phyloP scores from a whole-genome alignment of 2,113 vertebrate genomes.

The Anolis carolinensis region DNA sequence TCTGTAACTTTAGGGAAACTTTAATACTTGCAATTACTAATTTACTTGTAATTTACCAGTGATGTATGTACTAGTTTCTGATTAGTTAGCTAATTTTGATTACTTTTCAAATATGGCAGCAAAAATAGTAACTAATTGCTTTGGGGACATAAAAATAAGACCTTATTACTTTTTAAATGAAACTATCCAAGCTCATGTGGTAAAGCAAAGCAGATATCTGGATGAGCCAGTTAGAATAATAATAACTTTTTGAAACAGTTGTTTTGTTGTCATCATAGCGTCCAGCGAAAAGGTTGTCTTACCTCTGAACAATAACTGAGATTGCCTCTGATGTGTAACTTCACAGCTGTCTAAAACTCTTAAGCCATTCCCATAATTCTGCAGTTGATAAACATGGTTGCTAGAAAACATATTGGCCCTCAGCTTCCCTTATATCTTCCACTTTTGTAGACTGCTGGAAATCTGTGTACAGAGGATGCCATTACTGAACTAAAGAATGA shows the following conservation, averaged over 20 bases:
- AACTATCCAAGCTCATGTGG: too few species aligned
- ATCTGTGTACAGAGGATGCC: not conserved
- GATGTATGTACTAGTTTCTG: too few species aligned
- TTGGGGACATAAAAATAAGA: too few species aligned
- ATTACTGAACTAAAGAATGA: not conserved
- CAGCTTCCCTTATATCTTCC: not conserved
- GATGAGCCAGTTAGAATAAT: not conserved
- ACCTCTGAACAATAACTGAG: not conserved
- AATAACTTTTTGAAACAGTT: not conserved
- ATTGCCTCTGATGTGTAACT: not conserved
- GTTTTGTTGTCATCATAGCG: not conserved
- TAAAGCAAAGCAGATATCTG: not conserved
- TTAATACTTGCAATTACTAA: too few species aligned
- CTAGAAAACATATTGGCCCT: not conserved
- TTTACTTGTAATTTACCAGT: too few species aligned
- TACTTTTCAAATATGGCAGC: not conserved
- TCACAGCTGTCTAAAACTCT: not conserved
- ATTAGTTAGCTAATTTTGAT: too few species aligned
- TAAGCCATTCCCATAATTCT: not conserved
- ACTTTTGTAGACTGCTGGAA: not conserved
- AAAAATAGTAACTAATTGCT: too few species aligned
- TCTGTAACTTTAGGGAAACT: too few species aligned
- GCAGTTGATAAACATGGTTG: not conserved
- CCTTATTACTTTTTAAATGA: too few species aligned
- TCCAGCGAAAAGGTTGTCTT: not conserved